Conservation (phyloP, 2,888 invertebrate genomes). For the Amorpha juglandis region DNA sequence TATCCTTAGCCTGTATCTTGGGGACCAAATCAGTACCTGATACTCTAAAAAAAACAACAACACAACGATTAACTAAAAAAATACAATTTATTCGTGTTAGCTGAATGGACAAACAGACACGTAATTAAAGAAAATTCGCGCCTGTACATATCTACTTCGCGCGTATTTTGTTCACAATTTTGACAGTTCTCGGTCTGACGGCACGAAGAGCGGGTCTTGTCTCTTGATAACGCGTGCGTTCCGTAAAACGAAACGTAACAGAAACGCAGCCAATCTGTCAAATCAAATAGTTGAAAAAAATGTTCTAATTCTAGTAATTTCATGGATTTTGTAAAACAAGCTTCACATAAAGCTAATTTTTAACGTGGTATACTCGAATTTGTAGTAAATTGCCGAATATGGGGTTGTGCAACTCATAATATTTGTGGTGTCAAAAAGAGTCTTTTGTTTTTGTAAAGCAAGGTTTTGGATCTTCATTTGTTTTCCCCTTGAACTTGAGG, state of each 20-base stretch:
- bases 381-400: conserved; percentile 40
- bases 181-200: conserved; percentile 73
- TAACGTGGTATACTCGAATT: neutral
- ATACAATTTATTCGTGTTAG: no score
- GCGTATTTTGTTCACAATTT: conserved; percentile 53
- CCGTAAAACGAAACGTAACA: conserved; percentile 69
- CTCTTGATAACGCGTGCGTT: conserved; percentile 40
- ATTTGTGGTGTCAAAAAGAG: conserved; percentile 56
- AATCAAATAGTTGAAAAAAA: conserved; percentile 23
- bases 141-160: conserved; percentile 46
- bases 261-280: conserved; percentile 46
- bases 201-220: conserved; percentile 60
- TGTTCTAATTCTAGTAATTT: conserved; percentile 25
- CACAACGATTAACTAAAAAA: no score
- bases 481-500: conserved; percentile 58
- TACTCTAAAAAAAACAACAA: no score
- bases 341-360: neutral
- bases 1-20: no score
- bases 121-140: no score
- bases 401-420: conserved; percentile 59
- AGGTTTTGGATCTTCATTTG: conserved; percentile 55
- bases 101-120: no score
- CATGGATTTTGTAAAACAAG: neutral
- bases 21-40: no score
- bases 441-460: conserved; percentile 58